These are phyloP conservation scores for Psittacara wagleri DNA, from an alignment of 2,113 vertebrate genomes.

Conservation along the genomic window DNA sequence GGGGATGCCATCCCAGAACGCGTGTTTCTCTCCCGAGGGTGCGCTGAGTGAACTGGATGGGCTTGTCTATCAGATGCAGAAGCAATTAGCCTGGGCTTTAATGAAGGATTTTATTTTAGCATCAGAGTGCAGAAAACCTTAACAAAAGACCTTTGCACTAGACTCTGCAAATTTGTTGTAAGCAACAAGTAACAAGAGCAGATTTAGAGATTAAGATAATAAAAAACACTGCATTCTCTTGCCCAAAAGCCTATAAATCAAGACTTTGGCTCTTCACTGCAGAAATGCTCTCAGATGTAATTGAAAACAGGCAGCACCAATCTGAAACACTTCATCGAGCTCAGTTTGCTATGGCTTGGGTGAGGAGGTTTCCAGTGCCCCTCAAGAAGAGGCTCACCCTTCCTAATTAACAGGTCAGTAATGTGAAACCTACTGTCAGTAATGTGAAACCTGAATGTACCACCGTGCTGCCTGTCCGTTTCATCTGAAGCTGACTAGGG, in stretches of 20 bases:
- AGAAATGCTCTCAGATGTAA: slow-evolving; percentile 6
- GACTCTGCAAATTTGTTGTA: slow-evolving; percentile 10
- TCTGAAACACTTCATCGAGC: not conserved
- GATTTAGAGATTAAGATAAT: slow-evolving; percentile 59
- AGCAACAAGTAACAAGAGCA: slow-evolving; percentile 44
- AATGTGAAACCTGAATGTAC: not conserved
- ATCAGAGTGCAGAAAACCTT: not conserved
- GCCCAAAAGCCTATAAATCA: slow-evolving; percentile 61
- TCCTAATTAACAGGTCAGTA: not conserved
- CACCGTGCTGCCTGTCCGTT: accelerated
- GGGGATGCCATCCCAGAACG: accelerated
- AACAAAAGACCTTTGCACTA: slow-evolving; percentile 32
- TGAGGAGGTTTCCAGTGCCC: not conserved
- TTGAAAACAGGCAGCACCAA: slow-evolving; percentile 16
- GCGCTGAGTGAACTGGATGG: not conserved
- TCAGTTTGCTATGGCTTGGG: not conserved
- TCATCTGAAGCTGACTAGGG: not conserved
- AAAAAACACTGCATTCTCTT: slow-evolving; percentile 44
- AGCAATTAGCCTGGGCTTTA: not conserved
- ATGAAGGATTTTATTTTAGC: slow-evolving; percentile 23
- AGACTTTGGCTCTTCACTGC: slow-evolving; percentile 36
- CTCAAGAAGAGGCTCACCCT: not conserved
- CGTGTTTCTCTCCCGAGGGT: not conserved
- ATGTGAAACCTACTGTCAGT: not conserved
- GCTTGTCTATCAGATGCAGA: not conserved